Conservation (phyloP, 2,888 invertebrate genomes). For the Brassicogethes aeneus region DNA sequence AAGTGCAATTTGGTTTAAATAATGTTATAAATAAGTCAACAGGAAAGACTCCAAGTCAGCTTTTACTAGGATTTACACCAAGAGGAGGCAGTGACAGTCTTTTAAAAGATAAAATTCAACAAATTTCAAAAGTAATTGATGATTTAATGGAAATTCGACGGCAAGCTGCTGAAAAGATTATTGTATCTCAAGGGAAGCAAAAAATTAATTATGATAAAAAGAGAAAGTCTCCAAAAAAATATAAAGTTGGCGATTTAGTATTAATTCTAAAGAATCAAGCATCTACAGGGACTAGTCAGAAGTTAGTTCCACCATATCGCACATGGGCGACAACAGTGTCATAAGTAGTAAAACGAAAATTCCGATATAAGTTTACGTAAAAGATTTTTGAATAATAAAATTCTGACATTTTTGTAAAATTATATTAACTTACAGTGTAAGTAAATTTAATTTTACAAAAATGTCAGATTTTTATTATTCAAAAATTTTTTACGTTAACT, state of each 20-base stretch:
- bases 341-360: no score
- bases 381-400: no score
- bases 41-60: slow-evolving; percentile 13
- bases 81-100: background rate
- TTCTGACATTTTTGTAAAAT: no score
- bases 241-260: slow-evolving; percentile 14
- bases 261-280: slow-evolving; percentile 14
- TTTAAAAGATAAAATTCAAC: background rate
- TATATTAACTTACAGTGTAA: no score
- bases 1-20: slow-evolving; percentile 26
- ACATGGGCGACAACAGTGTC: no score
- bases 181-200: no score
- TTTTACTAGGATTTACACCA: slow-evolving; percentile 15
- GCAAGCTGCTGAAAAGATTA: no score
- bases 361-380: no score
- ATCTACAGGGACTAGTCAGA: slow-evolving; percentile 7
- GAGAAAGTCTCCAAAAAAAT: slow-evolving; percentile 8
- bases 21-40: slow-evolving; percentile 12
- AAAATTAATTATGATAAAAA: slow-evolving; percentile 11
- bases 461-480: no score
- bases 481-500: no score
- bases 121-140: background rate
- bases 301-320: slow-evolving; percentile 14
- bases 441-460: no score
- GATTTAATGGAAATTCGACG: background rate